Percentiles rank a stretch among this genome's conserved stretches.
These are phyloP conservation scores for Apis florea DNA, from an alignment of 1,140 invertebrate species.

Conservation along the genomic window DNA sequence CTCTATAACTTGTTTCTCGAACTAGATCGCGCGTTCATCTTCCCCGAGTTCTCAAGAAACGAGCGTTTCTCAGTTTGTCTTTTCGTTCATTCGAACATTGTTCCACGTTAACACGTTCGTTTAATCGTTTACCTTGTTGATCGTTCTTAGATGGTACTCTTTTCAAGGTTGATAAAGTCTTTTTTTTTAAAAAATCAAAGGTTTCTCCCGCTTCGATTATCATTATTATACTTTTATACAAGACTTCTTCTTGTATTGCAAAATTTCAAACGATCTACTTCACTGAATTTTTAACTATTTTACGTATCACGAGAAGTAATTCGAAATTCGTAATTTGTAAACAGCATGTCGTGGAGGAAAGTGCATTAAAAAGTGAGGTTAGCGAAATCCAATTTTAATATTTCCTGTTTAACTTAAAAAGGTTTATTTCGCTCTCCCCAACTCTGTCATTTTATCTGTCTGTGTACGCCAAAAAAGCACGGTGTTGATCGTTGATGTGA, in stretches of 20 bases:
- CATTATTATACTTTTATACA: too few species aligned
- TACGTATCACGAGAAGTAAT: not conserved
- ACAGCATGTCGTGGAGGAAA: not conserved
- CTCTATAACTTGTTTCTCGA: not conserved
- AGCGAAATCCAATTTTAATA: conserved; percentile 5
- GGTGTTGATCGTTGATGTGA: too few species aligned
- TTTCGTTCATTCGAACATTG: not conserved
- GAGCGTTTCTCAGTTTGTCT: conserved; percentile 4
- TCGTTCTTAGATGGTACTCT: too few species aligned
- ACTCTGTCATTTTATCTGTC: not conserved
- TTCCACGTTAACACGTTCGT: not conserved
- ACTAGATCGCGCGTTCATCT: not conserved
- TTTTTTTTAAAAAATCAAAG: too few species aligned
- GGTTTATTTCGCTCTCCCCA: not conserved
- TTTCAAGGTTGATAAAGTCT: too few species aligned
- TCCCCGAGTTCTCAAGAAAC: not conserved
- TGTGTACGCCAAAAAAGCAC: not conserved
- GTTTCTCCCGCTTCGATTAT: too few species aligned
- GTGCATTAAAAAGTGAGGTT: not conserved
- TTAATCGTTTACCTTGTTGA: not conserved
- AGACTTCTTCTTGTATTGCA: too few species aligned
- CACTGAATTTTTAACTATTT: not conserved
- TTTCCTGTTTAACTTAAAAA: not conserved
- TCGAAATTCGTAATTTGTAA: not conserved
- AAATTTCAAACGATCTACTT: too few species aligned